Evolutionary conservation across 2,797 vertebrate species (phyloP).

Genomic region (Intellagama lesueurii): DNA sequence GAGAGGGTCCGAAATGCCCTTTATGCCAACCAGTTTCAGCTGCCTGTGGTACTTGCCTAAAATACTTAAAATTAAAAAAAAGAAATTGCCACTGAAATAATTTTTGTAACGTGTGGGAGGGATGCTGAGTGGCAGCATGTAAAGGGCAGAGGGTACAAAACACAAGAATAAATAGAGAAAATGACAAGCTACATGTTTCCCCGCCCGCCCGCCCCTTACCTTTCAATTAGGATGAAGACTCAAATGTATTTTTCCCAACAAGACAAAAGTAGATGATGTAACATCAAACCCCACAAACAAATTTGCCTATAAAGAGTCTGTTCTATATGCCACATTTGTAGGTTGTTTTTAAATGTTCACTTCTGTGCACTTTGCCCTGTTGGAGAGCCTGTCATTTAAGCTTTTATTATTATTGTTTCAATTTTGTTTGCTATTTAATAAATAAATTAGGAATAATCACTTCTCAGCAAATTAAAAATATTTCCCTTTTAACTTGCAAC

Average conservation of each 20-base stretch:
- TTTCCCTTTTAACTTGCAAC: slow-evolving; percentile 92
- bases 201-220: slow-evolving; percentile 61
- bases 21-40: background rate
- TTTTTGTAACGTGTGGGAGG: slow-evolving; percentile 21
- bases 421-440: slow-evolving; percentile 89
- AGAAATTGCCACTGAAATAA: slow-evolving; percentile 26
- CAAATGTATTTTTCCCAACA: slow-evolving; percentile 84
- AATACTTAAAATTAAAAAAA: slow-evolving; percentile 22
- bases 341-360: slow-evolving; percentile 67
- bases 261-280: slow-evolving; percentile 93
- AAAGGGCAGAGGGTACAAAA: slow-evolving; percentile 48
- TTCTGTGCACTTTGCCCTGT: slow-evolving; percentile 89
- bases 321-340: slow-evolving; percentile 29
- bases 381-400: slow-evolving; percentile 91
- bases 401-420: slow-evolving; percentile 77
- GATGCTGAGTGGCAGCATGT: slow-evolving; percentile 42
- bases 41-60: slow-evolving; percentile 15
- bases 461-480: slow-evolving; percentile 89
- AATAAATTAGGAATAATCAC: slow-evolving; percentile 94
- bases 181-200: slow-evolving; percentile 69
- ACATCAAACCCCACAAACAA: slow-evolving; percentile 90
- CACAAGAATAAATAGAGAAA: slow-evolving; percentile 76
- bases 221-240: slow-evolving; percentile 74
- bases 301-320: slow-evolving; percentile 76
- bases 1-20: background rate